Evolutionary conservation across 2,888 invertebrate genomes (phyloP), one percentile per base, ranked within the genome.

Genomic region (Drosophila nr. perissopoda): DNA sequence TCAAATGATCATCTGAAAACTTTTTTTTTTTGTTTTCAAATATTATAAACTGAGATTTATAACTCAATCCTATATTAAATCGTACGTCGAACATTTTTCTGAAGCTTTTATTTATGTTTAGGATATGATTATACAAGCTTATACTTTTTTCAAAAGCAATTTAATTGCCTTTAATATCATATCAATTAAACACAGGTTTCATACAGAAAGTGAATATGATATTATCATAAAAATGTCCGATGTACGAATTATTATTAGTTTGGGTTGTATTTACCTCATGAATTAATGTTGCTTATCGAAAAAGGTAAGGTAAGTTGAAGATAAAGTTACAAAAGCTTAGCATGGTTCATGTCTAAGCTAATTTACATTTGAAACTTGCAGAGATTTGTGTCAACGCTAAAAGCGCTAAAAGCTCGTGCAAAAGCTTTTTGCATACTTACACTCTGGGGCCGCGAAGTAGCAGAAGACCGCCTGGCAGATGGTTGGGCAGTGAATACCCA

Each of bases 401-500:
- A 56, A 38, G 27, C 10, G 33, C 3, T 38, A 56, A 77, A 53
- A 76, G 77, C 70, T 48, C 27, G 34, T 61, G 62, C 58, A 11
- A n/a, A 40, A 68, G 73, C 71, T 75, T 52, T 11, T n/a, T 10
- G 52, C 13, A 59, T 54, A 81, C 77, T 79, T 64, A 79, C 79
- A 34, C 46, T 7, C 65, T 52, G 31, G 21, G 27, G 16, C 62
- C 67, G 36, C 34, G 76, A 25, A 77, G 27, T 34, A 90, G 21
- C 60, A 82, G 40, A 56, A 68, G 59, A 29, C 74, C 70, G 40
- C 29, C 61, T 0, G 74, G 63, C 42, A 77, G 57, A 56, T 81
- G 79, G 16, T 67, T 52, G 56, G 86, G 91, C 60, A 90, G 59
- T 5, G 83, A 72, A 59, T 88, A 90, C 36, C 81, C 89, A 7